These are phyloP conservation scores for Acanthosepion lycidas DNA, from an alignment of 2,888 invertebrate genomes.

Conservation along the genomic window DNA sequence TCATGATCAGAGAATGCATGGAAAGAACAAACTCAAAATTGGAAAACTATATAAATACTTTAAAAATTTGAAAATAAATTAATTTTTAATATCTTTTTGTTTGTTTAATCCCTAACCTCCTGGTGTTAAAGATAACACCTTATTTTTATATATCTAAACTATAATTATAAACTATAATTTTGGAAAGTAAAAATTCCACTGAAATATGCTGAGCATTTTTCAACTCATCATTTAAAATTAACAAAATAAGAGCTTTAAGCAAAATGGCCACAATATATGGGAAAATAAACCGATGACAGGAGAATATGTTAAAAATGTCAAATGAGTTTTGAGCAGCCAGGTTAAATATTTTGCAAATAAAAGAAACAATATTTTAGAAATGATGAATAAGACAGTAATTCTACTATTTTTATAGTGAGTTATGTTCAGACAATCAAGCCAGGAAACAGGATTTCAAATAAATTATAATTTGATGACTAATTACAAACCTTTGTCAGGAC, in stretches of 20 bases:
- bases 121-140: too few species aligned
- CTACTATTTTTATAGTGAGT: not conserved
- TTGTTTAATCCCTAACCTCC: not conserved
- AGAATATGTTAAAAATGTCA: not conserved
- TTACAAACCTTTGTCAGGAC: constrained; percentile 33
- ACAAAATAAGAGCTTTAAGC: too few species aligned
- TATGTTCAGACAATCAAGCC: not conserved
- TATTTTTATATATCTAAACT: too few species aligned
- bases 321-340: not conserved
- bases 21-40: not conserved
- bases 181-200: too few species aligned
- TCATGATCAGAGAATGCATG: too few species aligned
- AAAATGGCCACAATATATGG: too few species aligned
- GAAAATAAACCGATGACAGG: too few species aligned
- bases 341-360: not conserved
- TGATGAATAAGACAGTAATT: not conserved
- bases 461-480: not conserved
- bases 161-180: too few species aligned
- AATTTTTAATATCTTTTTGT: not conserved
- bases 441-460: not conserved
- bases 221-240: too few species aligned
- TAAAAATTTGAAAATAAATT: not conserved
- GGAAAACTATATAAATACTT: not conserved
- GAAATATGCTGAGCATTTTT: too few species aligned
- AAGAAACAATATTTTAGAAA: not conserved